Base-by-base conservation (phyloP, 2,888 invertebrate species). In the Andrena dorsata region DNA sequence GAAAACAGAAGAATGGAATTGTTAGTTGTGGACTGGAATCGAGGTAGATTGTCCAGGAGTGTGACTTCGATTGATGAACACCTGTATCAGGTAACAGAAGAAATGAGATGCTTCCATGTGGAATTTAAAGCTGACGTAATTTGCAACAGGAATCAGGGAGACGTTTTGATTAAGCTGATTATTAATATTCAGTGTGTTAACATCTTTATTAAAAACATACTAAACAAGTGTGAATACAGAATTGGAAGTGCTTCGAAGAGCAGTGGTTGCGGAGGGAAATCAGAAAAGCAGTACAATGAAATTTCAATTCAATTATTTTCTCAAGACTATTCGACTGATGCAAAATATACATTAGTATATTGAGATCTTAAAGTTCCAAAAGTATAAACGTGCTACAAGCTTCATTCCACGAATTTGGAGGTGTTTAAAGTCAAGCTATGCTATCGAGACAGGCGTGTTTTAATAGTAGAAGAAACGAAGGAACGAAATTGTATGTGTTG, bases 231-330 rank as follows among this genome's bases (percentile, higher is more conserved):
- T 41, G 5, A 41, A 41, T 41, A 41, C 41, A 41, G 41, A 41
- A 16, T 41, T 41, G 13, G 41, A 41, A 16, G 16, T 41, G 41
- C 41, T 13, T 41, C 41, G 41, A 41, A 1, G 1, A 41, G 13
- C 4, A 41, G 41, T 41, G 41, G 41, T 41, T 41, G 41, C 13
- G 3, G 72, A 23, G 28, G 56, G 13, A 32, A 80, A 80, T 78
- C 65, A 70, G 77, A 71, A 49, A 32, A 32, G 58, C 30, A 58
- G 64, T 61, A 71, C 70, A 71, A 65, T 8, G 10, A 35, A n/a
- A 8, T 32, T 16, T 53, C 7, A 53, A 32, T 23, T 30, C 30
- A 5, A 53, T 16, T 30, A 58, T n/a, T 58, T 58, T 58, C 20
- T 51, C 16, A 20, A 20, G 30, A 51, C 16, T 73, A 26, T 30